Conservation (phyloP, 2,797 vertebrate species). For the Myripristis jacobus region DNA sequence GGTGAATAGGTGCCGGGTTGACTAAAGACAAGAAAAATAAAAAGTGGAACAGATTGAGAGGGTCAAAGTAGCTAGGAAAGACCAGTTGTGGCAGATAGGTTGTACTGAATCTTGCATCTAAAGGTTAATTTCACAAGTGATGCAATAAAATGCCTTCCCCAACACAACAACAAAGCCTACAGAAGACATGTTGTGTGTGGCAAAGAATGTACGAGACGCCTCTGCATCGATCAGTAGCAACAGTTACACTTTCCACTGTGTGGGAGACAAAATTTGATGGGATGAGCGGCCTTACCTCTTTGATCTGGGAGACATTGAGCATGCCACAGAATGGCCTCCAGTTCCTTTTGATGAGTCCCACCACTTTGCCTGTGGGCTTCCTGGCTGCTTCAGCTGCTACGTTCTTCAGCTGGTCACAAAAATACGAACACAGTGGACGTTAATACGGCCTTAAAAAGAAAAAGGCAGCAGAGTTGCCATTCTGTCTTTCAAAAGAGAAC, state of each 20-base stretch:
- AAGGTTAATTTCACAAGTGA: too few species aligned
- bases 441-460: not conserved
- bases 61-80: too few species aligned
- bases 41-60: not conserved
- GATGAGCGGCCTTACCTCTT: conserved; percentile 71
- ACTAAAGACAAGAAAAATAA: conserved; percentile 77
- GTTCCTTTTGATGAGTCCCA: conserved; percentile 97
- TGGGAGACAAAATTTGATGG: too few species aligned
- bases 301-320: conserved; percentile 92
- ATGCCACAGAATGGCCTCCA: conserved; percentile 98
- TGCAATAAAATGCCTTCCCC: too few species aligned
- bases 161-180: too few species aligned
- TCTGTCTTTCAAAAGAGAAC: not conserved
- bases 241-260: too few species aligned
- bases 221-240: too few species aligned
- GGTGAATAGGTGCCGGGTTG: conserved; percentile 95
- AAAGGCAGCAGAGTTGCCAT: not conserved
- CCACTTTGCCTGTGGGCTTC: conserved; percentile 91
- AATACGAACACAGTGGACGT: not conserved
- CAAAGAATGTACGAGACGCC: too few species aligned
- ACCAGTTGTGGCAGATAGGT: too few species aligned
- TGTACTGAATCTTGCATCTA: not conserved
- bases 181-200: too few species aligned
- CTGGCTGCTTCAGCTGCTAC: conserved; percentile 75
- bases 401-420: conserved; percentile 82